A percentile compares a stretch with the other conserved stretches of the same genome.
phyloP scores from a whole-genome alignment of 2,888 invertebrate genomes.

The Psylliodes chrysocephalus region DNA sequence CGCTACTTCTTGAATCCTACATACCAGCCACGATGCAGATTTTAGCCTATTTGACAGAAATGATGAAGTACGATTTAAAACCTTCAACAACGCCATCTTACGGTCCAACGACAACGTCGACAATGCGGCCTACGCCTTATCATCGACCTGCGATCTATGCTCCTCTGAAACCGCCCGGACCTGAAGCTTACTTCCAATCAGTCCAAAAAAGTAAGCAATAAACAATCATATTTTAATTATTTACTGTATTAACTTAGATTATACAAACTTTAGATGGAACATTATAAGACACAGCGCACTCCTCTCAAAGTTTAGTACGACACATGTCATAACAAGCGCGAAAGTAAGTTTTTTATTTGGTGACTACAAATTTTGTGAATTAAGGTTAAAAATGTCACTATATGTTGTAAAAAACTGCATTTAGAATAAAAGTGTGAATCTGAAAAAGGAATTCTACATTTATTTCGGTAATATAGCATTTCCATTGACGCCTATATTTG shows the following conservation, averaged over 20 bases:
- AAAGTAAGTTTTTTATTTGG: no score
- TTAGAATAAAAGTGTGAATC: no score
- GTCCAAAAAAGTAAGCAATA: constrained; percentile 24
- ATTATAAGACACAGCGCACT: no score
- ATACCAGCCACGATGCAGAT: constrained; percentile 77
- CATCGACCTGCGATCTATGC: constrained; percentile 66
- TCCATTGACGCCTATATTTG: no score
- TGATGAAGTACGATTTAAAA: constrained; percentile 69
- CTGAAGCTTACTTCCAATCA: constrained; percentile 40
- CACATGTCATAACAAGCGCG: no score
- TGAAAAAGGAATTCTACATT: background rate
- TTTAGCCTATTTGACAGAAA: constrained; percentile 71
- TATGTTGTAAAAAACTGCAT: no score
- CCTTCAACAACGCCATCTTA: constrained; percentile 40
- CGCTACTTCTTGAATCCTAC: constrained; percentile 70
- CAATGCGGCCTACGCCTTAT: constrained; percentile 55
- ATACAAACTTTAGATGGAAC: no score
- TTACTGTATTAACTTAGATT: no score
- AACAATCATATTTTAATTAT: no score
- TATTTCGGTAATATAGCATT: background rate
- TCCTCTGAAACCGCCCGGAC: constrained; percentile 65
- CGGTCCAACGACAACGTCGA: constrained; percentile 52
- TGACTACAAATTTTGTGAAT: no score
- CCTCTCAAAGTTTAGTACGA: no score
- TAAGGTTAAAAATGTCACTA: no score